Evolutionary conservation across 2,113 vertebrate species (phyloP), one percentile per base, ranked within the genome.

Genomic region (Sprattus sprattus): DNA sequence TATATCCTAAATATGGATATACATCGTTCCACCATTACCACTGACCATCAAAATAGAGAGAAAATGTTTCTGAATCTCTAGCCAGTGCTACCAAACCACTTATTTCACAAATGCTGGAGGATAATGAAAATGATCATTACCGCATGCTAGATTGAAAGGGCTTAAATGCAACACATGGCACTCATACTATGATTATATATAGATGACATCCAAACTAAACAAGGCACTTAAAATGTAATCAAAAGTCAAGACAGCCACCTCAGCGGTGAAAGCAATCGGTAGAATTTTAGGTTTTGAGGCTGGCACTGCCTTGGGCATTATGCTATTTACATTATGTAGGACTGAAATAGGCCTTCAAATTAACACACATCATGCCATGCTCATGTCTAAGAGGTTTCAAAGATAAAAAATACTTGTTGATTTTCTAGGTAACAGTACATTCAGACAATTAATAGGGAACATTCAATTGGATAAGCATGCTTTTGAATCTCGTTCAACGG

Each of bases 381-480:
- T 39, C 32, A 44, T 32, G 11, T 75, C 67, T 75, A 8, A 39
- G 10, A 32, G 71, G 13, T 64, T n/a, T 64, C 20, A 78, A 39
- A 32, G 71, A 78, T 78, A 78, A 78, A 78, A 32, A 64, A n/a
- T n/a, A n/a, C 60, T n/a, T 64, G 60, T 20, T 2, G 20, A 39
- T 2, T 13, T 9, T 78, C 71, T 39, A 28, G 39, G 71, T 78
- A 28, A 78, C 71, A 78, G 71, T 78, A 78, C 71, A 78, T 78
- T 32, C 71, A 78, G 71, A 78, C 71, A 78, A 78, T 78, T 78
- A 78, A 32, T 78, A 39, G 71, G 71, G 71, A 78, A 78, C 71
- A 78, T 78, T 78, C 28, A 13, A 78, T 78, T 78, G 71, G 71
- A 78, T 78, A 78, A 78, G 20, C 71, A 78, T 78, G 71, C 44